Percentiles rank a stretch among this genome's conserved stretches.
Evolutionary conservation across 2,113 vertebrate species (phyloP).

Genomic region (Microcebus griseorufus): DNA sequence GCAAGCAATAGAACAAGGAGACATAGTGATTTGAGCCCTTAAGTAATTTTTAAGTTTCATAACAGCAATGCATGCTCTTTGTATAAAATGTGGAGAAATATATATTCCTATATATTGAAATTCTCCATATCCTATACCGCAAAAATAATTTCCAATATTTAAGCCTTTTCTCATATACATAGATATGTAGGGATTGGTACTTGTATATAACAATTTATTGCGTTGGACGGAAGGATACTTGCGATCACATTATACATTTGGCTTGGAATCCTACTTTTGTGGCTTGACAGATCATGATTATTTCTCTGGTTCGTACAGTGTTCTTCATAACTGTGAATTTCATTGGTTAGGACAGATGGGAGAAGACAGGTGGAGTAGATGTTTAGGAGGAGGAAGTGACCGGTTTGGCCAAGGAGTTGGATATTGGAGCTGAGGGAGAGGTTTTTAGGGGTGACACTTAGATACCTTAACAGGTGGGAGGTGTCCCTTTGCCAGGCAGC

Average conservation of each 20-base stretch:
- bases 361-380: background rate
- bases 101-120: background rate
- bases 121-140: background rate
- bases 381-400: background rate
- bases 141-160: background rate
- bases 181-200: background rate
- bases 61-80: background rate
- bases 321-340: background rate
- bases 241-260: background rate
- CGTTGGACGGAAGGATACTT: background rate
- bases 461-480: no score
- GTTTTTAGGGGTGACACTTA: rapidly evolving
- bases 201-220: background rate
- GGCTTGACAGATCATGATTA: background rate
- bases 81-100: background rate
- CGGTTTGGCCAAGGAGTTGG: background rate
- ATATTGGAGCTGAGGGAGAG: background rate
- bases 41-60: background rate
- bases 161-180: background rate
- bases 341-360: background rate
- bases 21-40: background rate
- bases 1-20: background rate
- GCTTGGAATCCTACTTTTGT: background rate
- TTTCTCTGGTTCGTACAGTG: background rate
- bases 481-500: no score